phyloP scores from a whole-genome alignment of 30 jellyfish, hydroid and myxozoan species.

The Catostylus mosaicus region DNA sequence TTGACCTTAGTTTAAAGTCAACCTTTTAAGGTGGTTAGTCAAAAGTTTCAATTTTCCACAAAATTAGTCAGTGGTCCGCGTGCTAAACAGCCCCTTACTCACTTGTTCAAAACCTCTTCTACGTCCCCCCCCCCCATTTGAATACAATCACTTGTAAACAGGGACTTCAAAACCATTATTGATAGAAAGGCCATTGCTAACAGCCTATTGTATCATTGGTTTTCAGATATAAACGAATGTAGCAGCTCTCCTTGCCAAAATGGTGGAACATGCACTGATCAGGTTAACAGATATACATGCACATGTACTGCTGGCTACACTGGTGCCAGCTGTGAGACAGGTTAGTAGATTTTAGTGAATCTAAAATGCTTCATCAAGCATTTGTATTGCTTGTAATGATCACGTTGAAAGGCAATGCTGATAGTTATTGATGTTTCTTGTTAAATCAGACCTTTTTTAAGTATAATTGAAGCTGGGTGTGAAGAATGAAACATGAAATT shows the following conservation, averaged over 20 bases:
- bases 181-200: not conserved
- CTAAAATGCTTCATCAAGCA: no score
- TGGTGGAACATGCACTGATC: slow-evolving; percentile 21
- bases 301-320: slow-evolving; percentile 1
- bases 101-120: not conserved
- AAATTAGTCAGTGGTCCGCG: not conserved
- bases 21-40: not conserved
- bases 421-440: no score
- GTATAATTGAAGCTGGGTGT: no score
- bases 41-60: not conserved
- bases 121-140: not conserved
- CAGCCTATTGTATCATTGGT: not conserved
- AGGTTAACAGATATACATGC: not conserved
- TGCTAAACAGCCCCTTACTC: not conserved
- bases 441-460: no score
- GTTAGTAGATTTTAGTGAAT: slow-evolving; percentile 14
- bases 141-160: not conserved
- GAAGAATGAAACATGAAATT: no score
- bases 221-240: slow-evolving; percentile 6
- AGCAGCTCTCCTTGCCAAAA: slow-evolving; percentile 34
- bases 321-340: slow-evolving; percentile 20
- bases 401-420: no score
- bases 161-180: not conserved
- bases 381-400: no score
- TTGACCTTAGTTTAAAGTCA: no score